Percentiles rank a stretch among this genome's conserved stretches.
Evolutionary conservation across 2,888 invertebrate genomes (phyloP).

Genomic region (Molorchus minor): DNA sequence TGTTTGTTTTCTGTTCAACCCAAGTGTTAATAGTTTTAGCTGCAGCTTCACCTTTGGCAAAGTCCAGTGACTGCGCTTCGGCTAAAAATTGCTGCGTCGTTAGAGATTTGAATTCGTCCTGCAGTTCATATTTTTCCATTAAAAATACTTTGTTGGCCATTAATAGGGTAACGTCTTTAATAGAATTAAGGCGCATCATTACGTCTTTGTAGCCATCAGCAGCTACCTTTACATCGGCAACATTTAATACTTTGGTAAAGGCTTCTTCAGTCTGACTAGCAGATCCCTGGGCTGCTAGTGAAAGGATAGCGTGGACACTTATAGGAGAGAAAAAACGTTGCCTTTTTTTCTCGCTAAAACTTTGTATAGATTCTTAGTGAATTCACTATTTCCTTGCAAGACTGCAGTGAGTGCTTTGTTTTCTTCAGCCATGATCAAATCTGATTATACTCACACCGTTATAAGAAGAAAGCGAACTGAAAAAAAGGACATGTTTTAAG

Average conservation of each 20-base stretch:
- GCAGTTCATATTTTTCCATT: constrained; percentile 63
- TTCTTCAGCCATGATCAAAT: background rate
- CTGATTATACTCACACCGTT: too few relatives aligned
- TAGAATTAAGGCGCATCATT: constrained; percentile 50
- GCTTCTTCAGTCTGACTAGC: constrained; percentile 52
- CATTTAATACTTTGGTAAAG: constrained; percentile 49
- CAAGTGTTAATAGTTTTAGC: constrained; percentile 78
- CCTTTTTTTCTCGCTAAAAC: constrained; percentile 49
- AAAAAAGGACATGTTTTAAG: too few relatives aligned
- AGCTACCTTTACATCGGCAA: constrained; percentile 42
- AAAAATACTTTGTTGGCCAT: constrained; percentile 77
- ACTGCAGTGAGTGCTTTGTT: constrained; percentile 8
- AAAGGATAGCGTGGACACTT: constrained; percentile 58
- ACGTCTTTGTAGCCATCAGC: constrained; percentile 46
- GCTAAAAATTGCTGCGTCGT: constrained; percentile 72
- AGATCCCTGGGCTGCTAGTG: constrained; percentile 58
- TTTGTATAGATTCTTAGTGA: constrained; percentile 54
- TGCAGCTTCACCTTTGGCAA: constrained; percentile 64
- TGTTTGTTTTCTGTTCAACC: constrained; percentile 81
- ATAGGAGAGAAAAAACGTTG: constrained; percentile 62
- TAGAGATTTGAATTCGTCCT: constrained; percentile 66
- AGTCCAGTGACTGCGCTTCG: constrained; percentile 71
- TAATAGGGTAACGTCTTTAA: constrained; percentile 67
- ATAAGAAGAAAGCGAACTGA: too few relatives aligned
- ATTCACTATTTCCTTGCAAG: constrained; percentile 26